Percentiles rank a stretch among this genome's conserved stretches.
Conservation (phyloP, 1,140 invertebrate species). For the Lucilia sericata region DNA sequence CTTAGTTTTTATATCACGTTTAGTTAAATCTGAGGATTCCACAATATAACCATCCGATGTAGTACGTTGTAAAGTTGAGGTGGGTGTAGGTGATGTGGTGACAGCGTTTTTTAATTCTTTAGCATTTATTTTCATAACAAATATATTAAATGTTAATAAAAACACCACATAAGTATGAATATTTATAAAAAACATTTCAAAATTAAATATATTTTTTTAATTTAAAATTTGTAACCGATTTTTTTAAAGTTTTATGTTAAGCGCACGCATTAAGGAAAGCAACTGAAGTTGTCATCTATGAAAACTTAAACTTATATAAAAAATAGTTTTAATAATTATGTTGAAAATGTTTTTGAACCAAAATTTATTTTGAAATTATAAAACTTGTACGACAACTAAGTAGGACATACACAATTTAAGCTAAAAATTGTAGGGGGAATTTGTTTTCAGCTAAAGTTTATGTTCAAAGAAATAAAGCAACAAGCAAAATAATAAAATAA, state of each 20-base stretch:
- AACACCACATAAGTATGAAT: neutral
- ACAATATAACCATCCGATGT: neutral
- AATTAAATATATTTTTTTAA: neutral
- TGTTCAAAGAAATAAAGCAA: neutral
- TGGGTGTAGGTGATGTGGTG: neutral
- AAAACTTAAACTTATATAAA: neutral
- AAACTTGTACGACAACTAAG: neutral
- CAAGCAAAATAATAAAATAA: neutral
- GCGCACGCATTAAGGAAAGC: neutral
- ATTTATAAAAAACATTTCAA: neutral
- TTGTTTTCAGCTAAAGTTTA: neutral
- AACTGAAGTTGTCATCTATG: slow-evolving; percentile 9
- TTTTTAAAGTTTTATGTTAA: neutral
- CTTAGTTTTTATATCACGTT: slow-evolving; percentile 49
- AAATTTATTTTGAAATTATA: neutral
- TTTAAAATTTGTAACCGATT: neutral
- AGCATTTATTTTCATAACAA: neutral
- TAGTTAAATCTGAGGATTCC: slow-evolving; percentile 33
- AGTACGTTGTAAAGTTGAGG: no score
- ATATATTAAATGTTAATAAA: neutral
- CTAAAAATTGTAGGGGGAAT: slow-evolving; percentile 52
- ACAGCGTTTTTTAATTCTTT: neutral
- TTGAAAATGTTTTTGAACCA: neutral
- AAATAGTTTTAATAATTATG: neutral
- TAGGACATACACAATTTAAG: slow-evolving; percentile 59